Conservation (phyloP, 1,140 invertebrate species). For the Plutomurus gul region DNA sequence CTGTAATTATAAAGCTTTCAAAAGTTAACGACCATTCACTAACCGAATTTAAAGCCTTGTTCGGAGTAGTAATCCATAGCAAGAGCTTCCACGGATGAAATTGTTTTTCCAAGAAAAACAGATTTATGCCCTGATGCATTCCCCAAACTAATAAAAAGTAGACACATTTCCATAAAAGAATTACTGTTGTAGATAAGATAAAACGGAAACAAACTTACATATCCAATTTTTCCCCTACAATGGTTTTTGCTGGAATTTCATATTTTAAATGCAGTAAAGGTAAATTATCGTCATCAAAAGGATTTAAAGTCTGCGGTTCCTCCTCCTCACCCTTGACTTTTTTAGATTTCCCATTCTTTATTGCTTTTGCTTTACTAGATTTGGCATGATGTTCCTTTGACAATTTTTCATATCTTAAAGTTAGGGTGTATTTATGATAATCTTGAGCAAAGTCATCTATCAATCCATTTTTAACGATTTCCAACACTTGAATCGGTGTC, state of each 20-base stretch:
- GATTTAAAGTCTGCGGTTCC: no score
- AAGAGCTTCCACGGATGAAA: constrained; percentile 61
- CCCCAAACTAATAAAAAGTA: constrained; percentile 1
- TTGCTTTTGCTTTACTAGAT: no score
- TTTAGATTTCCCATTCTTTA: no score
- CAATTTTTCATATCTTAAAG: not conserved
- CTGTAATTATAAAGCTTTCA: no score
- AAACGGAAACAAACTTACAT: not conserved
- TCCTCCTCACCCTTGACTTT: constrained; percentile 16
- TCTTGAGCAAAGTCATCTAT: constrained; percentile 54
- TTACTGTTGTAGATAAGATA: not conserved
- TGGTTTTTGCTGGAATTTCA: not conserved
- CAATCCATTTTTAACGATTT: constrained; percentile 55
- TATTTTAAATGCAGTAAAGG: constrained; percentile 46
- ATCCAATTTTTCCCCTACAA: constrained; percentile 38
- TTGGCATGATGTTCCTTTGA: not conserved
- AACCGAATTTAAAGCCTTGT: constrained; percentile 60
- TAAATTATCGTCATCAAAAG: no score
- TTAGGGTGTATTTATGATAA: constrained; percentile 33
- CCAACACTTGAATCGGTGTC: not conserved
- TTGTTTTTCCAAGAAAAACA: constrained; percentile 53
- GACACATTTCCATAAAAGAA: no score
- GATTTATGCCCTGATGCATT: constrained; percentile 40
- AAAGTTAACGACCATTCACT: no score
- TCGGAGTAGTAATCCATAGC: constrained; percentile 61